phyloP scores from a whole-genome alignment of 2,888 invertebrate species.

The Microplitis deprimator region DNA sequence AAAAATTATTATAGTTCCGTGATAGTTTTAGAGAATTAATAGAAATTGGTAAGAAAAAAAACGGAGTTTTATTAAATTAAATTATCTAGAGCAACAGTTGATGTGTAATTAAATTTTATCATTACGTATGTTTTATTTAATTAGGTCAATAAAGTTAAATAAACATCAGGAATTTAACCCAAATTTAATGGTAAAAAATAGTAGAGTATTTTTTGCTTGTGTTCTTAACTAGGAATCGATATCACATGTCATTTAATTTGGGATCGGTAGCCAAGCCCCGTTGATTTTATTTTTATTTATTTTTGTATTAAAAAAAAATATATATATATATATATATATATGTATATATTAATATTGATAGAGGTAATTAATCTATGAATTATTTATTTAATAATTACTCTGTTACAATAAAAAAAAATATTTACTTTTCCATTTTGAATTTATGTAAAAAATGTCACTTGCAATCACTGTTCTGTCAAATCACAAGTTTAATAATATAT shows the following conservation, averaged over 20 bases:
- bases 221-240: conserved; percentile 44
- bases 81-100: background rate
- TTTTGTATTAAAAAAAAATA: no score
- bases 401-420: conserved; percentile 9
- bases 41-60: no score
- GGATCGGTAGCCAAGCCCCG: conserved; percentile 9
- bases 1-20: no score
- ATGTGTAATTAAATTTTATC: background rate
- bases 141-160: conserved; percentile 29
- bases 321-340: no score
- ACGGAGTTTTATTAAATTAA: no score
- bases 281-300: no score
- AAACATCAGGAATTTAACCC: conserved; percentile 11
- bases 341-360: no score
- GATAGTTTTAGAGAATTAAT: no score
- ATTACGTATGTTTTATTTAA: conserved; percentile 9
- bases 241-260: conserved; percentile 44
- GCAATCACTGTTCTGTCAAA: background rate
- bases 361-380: no score
- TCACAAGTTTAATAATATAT: no score
- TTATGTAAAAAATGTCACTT: background rate
- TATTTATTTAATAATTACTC: background rate
- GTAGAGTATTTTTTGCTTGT: conserved; percentile 3
- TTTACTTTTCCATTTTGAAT: conserved; percentile 15
- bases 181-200: background rate